These are phyloP conservation scores for Drosophila serrata DNA, from an alignment of 1,140 invertebrate species.

Conservation along the genomic window DNA sequence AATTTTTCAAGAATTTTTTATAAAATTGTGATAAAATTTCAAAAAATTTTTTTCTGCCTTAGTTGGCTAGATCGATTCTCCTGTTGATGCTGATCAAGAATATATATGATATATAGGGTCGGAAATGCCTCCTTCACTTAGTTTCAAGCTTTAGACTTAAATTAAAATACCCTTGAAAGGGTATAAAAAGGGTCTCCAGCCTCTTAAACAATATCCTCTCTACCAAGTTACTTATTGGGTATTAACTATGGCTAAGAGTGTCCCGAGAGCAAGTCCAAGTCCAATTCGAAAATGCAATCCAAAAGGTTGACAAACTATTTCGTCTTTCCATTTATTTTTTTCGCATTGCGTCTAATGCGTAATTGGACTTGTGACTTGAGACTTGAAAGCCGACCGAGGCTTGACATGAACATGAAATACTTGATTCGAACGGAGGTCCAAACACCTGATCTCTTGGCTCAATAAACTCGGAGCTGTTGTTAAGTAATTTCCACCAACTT, in stretches of 20 bases:
- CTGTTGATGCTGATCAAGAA: too few relatives aligned
- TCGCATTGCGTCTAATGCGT: slow-evolving; percentile 28
- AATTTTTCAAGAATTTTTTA: too few relatives aligned
- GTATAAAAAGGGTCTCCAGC: not conserved
- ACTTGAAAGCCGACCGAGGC: slow-evolving; percentile 25
- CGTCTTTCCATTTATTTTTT: slow-evolving; percentile 11
- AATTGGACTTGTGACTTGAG: slow-evolving; percentile 44
- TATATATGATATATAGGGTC: too few relatives aligned
- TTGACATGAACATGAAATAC: slow-evolving; percentile 46
- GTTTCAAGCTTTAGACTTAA: too few relatives aligned
- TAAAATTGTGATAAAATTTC: too few relatives aligned
- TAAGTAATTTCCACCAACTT: slow-evolving; percentile 7
- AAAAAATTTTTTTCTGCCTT: too few relatives aligned
- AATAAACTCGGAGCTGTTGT: slow-evolving; percentile 10
- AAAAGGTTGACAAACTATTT: slow-evolving; percentile 39
- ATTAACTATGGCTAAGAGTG: not conserved
- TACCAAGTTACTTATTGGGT: not conserved
- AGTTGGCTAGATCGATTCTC: too few relatives aligned
- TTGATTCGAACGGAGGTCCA: slow-evolving; percentile 29
- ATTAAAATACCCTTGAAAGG: not conserved
- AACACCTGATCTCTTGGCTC: slow-evolving; percentile 31
- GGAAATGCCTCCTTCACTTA: too few relatives aligned
- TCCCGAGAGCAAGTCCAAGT: not conserved
- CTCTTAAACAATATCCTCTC: not conserved
- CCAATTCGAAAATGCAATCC: not conserved